Conservation (phyloP, 1,140 invertebrate species). For the Scaptodrosophila lebanonensis region DNA sequence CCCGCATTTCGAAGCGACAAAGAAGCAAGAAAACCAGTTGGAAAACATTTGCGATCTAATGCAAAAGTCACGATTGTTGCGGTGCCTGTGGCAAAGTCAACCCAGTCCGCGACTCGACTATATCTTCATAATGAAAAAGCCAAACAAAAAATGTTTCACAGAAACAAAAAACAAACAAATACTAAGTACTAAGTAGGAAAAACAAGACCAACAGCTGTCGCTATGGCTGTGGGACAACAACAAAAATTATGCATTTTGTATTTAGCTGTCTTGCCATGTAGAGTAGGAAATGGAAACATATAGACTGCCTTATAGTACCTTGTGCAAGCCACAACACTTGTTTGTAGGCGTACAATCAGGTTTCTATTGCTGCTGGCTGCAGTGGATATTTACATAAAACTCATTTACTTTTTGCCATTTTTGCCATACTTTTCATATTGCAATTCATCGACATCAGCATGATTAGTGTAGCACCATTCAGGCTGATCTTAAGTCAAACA, state of each 20-base stretch:
- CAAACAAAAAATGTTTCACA: too few relatives aligned
- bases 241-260: conserved; percentile 20
- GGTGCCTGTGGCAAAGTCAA: background rate
- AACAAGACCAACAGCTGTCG: background rate
- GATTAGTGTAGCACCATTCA: conserved; percentile 22
- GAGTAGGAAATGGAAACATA: too few relatives aligned
- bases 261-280: conserved; percentile 3
- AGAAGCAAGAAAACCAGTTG: conserved; percentile 60
- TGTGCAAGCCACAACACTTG: background rate
- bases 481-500: background rate
- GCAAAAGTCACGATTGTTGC: conserved; percentile 48
- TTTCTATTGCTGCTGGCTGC: too few relatives aligned
- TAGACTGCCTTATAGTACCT: too few relatives aligned
- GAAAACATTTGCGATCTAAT: conserved; percentile 41
- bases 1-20: conserved; percentile 12
- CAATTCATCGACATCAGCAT: conserved; percentile 51
- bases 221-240: conserved; percentile 14
- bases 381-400: conserved; percentile 58
- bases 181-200: conserved; percentile 21
- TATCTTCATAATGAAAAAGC: conserved; percentile 53
- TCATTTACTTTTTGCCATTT: conserved; percentile 45
- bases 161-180: conserved; percentile 16
- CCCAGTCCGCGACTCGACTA: too few relatives aligned
- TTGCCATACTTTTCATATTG: conserved; percentile 30
- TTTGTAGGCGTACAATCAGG: too few relatives aligned